A percentile compares a stretch with the other conserved stretches of the same genome.
phyloP scores from a whole-genome alignment of 2,113 vertebrate genomes.

The Neolamprologus devosi region DNA sequence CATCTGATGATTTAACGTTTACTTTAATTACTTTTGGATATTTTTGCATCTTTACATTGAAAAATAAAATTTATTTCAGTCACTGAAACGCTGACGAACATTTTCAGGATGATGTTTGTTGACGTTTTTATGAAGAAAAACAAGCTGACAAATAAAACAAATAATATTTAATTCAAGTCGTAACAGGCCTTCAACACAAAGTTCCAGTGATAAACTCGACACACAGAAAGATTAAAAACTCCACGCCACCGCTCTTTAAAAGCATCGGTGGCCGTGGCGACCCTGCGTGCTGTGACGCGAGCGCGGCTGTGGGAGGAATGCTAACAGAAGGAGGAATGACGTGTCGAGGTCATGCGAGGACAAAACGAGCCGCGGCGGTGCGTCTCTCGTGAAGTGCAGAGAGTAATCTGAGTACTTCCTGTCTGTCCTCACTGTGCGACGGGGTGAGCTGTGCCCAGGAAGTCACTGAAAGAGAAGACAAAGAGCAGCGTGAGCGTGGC shows the following conservation, averaged over 20 bases:
- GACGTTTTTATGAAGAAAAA: not conserved
- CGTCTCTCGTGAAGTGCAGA: not conserved
- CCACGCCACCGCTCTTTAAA: not conserved
- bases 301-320: not conserved
- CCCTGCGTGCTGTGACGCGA: not conserved
- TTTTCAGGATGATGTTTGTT: not conserved
- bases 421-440: not conserved
- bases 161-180: slow-evolving; percentile 51
- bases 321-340: not conserved
- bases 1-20: not conserved
- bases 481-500: not conserved
- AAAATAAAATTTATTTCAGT: not conserved
- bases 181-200: slow-evolving; percentile 15
- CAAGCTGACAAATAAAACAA: not conserved
- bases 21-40: not conserved
- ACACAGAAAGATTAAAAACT: not conserved
- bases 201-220: not conserved
- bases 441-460: slow-evolving; percentile 55
- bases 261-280: not conserved
- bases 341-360: not conserved
- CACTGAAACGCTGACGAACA: not conserved
- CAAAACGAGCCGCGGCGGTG: not conserved
- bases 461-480: slow-evolving; percentile 54
- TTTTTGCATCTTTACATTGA: not conserved
- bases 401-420: not conserved